Conservation (phyloP, 92 coral and sea anemone genomes). For the Porites rus region DNA sequence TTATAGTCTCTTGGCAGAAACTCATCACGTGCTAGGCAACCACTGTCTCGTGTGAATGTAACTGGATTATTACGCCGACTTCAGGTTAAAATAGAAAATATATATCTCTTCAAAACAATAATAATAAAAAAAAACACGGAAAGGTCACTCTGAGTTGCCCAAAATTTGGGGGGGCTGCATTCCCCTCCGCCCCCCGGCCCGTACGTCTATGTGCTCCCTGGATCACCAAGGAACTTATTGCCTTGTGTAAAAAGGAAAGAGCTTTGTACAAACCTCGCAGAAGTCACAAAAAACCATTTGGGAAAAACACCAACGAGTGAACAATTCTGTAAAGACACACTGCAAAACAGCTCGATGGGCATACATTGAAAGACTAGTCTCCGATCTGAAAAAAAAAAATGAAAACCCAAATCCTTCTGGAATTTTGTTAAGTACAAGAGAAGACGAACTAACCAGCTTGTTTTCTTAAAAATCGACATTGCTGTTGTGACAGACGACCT, state of each 20-base stretch:
- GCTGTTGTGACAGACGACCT: constrained; percentile 49
- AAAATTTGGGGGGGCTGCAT: too few species aligned
- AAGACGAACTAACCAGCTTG: constrained; percentile 55
- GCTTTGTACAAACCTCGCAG: constrained; percentile 21
- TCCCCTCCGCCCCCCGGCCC: too few species aligned
- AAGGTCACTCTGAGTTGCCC: too few species aligned
- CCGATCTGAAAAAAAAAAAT: constrained; percentile 7
- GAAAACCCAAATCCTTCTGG: constrained; percentile 42
- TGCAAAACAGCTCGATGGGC: constrained; percentile 49
- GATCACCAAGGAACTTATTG: constrained; percentile 40
- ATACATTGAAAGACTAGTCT: constrained; percentile 16
- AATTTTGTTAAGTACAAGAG: constrained; percentile 46
- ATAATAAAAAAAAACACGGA: too few species aligned
- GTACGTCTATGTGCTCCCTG: constrained; percentile 6
- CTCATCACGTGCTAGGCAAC: too few species aligned
- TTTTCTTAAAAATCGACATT: constrained; percentile 35
- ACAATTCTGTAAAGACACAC: constrained; percentile 23
- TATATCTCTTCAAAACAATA: too few species aligned
- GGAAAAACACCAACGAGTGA: constrained; percentile 36
- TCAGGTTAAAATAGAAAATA: too few species aligned
- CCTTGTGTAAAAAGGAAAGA: constrained; percentile 36
- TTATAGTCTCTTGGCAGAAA: too few species aligned
- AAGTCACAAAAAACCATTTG: constrained; percentile 21
- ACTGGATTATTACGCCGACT: too few species aligned
- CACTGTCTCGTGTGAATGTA: too few species aligned